These are phyloP conservation scores for Limanda limanda DNA, from an alignment of 2,113 vertebrate species.

Conservation along the genomic window DNA sequence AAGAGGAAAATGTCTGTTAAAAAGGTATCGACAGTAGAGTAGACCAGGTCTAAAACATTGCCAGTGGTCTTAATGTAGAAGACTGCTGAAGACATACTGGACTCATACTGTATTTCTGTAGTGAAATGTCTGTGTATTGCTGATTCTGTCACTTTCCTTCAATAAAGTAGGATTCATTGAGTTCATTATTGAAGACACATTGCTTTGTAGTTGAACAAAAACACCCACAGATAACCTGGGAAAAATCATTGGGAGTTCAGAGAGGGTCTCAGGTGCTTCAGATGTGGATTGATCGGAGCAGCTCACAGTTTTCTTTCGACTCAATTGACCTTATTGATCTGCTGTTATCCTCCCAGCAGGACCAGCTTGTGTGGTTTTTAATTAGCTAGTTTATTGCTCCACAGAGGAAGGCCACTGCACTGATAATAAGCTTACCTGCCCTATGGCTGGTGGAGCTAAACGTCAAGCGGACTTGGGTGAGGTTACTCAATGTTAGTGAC, in stretches of 20 bases:
- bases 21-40: no score
- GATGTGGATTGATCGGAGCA: slow-evolving; percentile 42
- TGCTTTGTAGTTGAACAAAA: not conserved
- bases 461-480: not conserved
- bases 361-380: slow-evolving; percentile 28
- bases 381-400: not conserved
- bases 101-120: no score
- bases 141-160: not conserved
- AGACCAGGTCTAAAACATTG: no score
- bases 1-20: no score
- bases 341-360: slow-evolving; percentile 31
- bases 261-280: slow-evolving; percentile 26
- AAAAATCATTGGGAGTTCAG: slow-evolving; percentile 32
- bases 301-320: slow-evolving; percentile 22
- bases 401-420: not conserved
- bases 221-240: not conserved
- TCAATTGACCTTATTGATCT: slow-evolving; percentile 47
- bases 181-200: slow-evolving; percentile 30
- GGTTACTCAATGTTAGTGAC: not conserved
- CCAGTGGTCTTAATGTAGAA: no score
- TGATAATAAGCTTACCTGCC: slow-evolving; percentile 4
- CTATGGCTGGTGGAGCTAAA: not conserved
- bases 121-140: no score
- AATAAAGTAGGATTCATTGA: slow-evolving; percentile 12
- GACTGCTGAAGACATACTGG: no score